Evolutionary conservation across 1,140 invertebrate genomes (phyloP).

Genomic region (Protaetia brevitarsis): DNA sequence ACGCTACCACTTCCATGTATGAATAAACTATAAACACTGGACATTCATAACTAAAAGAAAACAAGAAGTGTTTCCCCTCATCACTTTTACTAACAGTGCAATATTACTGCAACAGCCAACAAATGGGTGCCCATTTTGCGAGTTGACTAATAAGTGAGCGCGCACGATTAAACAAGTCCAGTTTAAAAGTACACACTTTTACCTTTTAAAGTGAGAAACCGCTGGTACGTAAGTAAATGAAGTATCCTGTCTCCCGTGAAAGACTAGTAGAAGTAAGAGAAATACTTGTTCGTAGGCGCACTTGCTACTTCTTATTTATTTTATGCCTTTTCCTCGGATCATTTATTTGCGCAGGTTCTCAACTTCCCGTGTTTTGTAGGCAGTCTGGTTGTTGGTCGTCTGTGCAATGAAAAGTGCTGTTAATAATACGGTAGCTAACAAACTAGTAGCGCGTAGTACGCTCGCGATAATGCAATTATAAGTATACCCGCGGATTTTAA

Average conservation of each 20-base stretch:
- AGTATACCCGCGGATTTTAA: background rate
- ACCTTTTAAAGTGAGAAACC: background rate
- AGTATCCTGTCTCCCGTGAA: background rate
- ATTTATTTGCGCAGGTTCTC: background rate
- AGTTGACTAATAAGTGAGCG: no score
- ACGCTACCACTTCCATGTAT: no score
- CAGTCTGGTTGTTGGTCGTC: no score
- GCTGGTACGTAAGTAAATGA: background rate
- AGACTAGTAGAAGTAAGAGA: background rate
- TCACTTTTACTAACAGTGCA: no score
- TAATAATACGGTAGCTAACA: background rate
- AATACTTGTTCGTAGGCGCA: background rate
- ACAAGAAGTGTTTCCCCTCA: no score
- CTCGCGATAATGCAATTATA: background rate
- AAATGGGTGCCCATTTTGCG: no score
- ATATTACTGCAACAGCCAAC: no score
- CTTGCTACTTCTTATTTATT: background rate
- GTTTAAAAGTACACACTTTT: background rate
- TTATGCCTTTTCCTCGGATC: background rate
- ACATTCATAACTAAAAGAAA: no score
- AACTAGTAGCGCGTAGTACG: background rate
- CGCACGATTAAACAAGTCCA: background rate
- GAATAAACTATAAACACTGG: no score
- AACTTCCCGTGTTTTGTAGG: background rate
- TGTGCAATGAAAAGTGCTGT: background rate